These are phyloP conservation scores for Papilio polytes DNA, from an alignment of 1,140 invertebrate species.

Conservation along the genomic window DNA sequence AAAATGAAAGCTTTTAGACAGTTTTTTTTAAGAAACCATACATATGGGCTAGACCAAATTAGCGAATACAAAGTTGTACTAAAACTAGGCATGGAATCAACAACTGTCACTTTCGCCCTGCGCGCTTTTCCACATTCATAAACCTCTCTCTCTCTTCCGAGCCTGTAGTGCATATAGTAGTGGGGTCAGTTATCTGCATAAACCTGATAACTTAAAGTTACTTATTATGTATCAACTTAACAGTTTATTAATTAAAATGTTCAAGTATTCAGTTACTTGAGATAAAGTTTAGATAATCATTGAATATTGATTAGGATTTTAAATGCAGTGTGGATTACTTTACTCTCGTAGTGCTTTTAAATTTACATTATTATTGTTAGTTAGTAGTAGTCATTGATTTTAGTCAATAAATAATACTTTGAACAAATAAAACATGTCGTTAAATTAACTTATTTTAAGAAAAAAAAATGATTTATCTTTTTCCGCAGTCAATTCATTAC, in stretches of 20 bases:
- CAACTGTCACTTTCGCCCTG: no score
- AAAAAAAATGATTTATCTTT: no score
- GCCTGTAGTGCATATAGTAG: not conserved
- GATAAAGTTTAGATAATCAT: not conserved
- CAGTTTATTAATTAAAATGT: not conserved
- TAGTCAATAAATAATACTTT: no score
- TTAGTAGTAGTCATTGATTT: no score
- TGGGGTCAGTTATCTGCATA: slow-evolving; percentile 12
- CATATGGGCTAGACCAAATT: no score
- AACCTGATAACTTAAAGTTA: slow-evolving; percentile 15
- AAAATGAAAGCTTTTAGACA: no score
- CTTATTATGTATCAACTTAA: slow-evolving; percentile 1
- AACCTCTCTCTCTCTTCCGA: slow-evolving; percentile 37
- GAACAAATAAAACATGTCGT: no score
- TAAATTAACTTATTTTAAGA: no score
- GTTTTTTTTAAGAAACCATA: no score
- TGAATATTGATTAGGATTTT: not conserved
- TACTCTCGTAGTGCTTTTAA: not conserved
- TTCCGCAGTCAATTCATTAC: no score
- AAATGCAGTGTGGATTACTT: not conserved
- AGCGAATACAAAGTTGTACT: no score
- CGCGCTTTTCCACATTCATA: not conserved
- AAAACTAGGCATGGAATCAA: no score
- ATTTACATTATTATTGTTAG: not conserved
- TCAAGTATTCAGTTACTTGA: not conserved